These are phyloP conservation scores for Heterotilapia buettikoferi DNA, from an alignment of 2,113 vertebrate species.

Conservation along the genomic window DNA sequence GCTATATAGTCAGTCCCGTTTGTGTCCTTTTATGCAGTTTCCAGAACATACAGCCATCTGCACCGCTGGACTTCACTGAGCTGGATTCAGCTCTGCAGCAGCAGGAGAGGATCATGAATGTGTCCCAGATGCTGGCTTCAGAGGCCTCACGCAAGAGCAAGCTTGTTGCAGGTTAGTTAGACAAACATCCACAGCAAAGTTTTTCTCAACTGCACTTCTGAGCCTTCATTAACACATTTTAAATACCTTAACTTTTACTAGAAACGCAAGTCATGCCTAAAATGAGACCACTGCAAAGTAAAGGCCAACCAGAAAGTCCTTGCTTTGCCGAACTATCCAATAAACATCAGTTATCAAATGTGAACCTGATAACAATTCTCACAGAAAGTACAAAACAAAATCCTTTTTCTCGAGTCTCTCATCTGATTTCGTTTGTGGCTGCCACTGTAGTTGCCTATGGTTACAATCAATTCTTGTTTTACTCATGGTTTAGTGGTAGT, in stretches of 20 bases:
- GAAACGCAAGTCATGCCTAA: not conserved
- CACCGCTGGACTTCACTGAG: conserved; percentile 71
- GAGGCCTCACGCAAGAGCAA: conserved; percentile 93
- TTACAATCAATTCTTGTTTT: not conserved
- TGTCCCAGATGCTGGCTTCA: conserved; percentile 85
- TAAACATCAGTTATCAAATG: not conserved
- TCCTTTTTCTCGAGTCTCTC: not conserved
- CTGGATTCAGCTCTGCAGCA: conserved; percentile 83
- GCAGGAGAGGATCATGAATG: conserved; percentile 89
- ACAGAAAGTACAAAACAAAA: not conserved
- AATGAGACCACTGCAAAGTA: not conserved
- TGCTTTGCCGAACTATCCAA: not conserved
- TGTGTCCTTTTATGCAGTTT: conserved; percentile 59
- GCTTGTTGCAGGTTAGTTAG: conserved; percentile 84
- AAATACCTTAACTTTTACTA: not conserved
- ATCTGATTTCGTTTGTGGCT: not conserved
- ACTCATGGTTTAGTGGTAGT: not conserved
- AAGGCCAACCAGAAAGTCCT: not conserved
- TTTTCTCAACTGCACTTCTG: not conserved
- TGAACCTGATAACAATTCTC: not conserved
- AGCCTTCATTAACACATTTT: not conserved
- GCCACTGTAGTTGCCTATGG: not conserved
- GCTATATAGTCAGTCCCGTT: not conserved
- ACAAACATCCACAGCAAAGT: not conserved
- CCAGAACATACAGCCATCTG: conserved; percentile 75